These are phyloP conservation scores for Myripristis jacobus DNA, from an alignment of 2,797 vertebrate genomes.

Conservation along the genomic window DNA sequence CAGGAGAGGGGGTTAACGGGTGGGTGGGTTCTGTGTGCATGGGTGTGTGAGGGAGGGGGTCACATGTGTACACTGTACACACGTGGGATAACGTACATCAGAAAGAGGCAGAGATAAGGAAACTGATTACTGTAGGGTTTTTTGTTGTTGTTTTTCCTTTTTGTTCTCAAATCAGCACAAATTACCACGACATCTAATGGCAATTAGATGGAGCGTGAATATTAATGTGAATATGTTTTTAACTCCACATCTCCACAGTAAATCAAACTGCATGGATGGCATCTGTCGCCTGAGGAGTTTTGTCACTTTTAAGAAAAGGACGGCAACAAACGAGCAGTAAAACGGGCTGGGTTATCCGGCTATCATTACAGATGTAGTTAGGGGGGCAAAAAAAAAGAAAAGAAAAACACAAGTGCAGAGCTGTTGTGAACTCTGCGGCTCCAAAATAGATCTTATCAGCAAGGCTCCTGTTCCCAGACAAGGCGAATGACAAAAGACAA, in stretches of 20 bases:
- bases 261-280: neutral
- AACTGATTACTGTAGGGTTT: neutral
- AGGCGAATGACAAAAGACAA: constrained; percentile 53
- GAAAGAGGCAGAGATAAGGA: neutral
- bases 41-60: neutral
- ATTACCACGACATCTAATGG: neutral
- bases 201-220: too few species aligned
- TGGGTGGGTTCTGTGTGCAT: constrained; percentile 19
- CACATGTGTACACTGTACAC: neutral
- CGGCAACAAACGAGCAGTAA: constrained; percentile 49
- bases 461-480: constrained; percentile 59
- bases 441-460: constrained; percentile 76
- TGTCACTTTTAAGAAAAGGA: constrained; percentile 39
- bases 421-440: constrained; percentile 50
- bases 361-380: constrained; percentile 54
- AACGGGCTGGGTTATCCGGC: constrained; percentile 38
- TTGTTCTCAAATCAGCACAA: neutral
- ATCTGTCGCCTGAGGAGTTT: neutral
- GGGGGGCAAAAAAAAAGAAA: constrained; percentile 34
- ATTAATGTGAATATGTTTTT: neutral
- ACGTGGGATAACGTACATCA: neutral
- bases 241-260: neutral
- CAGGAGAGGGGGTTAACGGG: constrained; percentile 19
- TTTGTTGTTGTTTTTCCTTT: neutral
- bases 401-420: constrained; percentile 44